Percentiles rank a stretch among this genome's conserved stretches.
Evolutionary conservation across 2,888 invertebrate species (phyloP).

Genomic region (Epinotia demarniana): DNA sequence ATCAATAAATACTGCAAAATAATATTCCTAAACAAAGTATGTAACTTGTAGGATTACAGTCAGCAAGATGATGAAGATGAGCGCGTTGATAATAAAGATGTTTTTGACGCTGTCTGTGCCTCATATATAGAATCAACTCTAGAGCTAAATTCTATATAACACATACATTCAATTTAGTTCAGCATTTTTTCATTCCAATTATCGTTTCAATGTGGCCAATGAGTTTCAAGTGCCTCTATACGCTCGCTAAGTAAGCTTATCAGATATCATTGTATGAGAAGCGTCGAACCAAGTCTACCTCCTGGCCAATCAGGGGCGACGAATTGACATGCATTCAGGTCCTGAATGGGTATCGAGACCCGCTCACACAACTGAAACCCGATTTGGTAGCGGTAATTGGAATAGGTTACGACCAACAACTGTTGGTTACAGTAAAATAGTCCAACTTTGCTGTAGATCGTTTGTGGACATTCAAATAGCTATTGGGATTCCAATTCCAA

Average conservation of each 20-base stretch:
- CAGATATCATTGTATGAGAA: not conserved
- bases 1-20: not conserved
- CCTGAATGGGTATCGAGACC: conserved; percentile 11
- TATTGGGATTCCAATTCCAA: not conserved
- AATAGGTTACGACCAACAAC: conserved; percentile 22
- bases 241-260: no score
- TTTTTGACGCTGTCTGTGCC: not conserved
- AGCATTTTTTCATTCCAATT: not conserved
- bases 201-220: no score
- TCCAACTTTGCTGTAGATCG: not conserved
- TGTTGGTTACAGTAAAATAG: not conserved
- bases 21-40: not conserved
- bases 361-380: conserved; percentile 9
- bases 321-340: conserved; percentile 19
- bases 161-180: not conserved
- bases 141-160: not conserved
- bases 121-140: not conserved
- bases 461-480: not conserved
- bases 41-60: not conserved
- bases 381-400: conserved; percentile 21
- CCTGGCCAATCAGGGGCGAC: conserved; percentile 5
- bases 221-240: no score
- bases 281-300: not conserved
- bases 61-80: not conserved
- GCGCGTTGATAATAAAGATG: no score